Base-by-base conservation (phyloP, 2,797 vertebrate genomes). In the Rhynchonycteris naso region DNA sequence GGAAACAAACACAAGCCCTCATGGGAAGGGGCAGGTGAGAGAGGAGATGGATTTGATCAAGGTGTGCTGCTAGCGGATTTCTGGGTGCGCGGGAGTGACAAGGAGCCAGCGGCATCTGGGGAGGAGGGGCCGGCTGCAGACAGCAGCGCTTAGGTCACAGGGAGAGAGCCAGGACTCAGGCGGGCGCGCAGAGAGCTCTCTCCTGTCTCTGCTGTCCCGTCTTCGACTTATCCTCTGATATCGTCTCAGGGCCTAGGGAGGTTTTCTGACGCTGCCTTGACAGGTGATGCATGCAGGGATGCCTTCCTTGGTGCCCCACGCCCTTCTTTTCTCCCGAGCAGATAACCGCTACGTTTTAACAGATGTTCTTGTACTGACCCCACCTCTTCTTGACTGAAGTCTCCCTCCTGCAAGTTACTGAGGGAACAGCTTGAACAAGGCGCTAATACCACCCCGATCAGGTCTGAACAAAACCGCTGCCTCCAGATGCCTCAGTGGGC, bases 61-160 rank as follows among this genome's bases (percentile, higher is more conserved):
- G 83, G 74, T 19, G 50, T 2, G 4, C 28, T 24, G 68, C n/a
- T n/a, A 54, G 75, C 52, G 50, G 71, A 66, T 80, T 79, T 96
- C 86, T 68, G 92, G 85, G 87, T 83, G 74, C 63, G 88, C 59
- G 28, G 54, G 69, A 18, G 35, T 35, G 84, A 94, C 59, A 91
- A 86, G 71, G 35, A 50, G 7, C 47, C 84, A 19, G 19, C 10
- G 28, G 80, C 80, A 85, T 80, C 95, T 33, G 22, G 66, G 47
- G 65, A 90, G 63, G 86, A 38, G 75, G 9, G 80, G 76, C 50
- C 50, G 83, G 71, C 76, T 94, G 69, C 50, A 52, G 93, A 83
- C 7, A 38, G 89, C 56, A 47, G 59, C 71, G 58, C 88, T 85
- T 91, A 94, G 95, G 93, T 96, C 87, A 88, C 38, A 87, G 81